phyloP scores from a whole-genome alignment of 2,888 invertebrate species.

The Acrobasis consociella region DNA sequence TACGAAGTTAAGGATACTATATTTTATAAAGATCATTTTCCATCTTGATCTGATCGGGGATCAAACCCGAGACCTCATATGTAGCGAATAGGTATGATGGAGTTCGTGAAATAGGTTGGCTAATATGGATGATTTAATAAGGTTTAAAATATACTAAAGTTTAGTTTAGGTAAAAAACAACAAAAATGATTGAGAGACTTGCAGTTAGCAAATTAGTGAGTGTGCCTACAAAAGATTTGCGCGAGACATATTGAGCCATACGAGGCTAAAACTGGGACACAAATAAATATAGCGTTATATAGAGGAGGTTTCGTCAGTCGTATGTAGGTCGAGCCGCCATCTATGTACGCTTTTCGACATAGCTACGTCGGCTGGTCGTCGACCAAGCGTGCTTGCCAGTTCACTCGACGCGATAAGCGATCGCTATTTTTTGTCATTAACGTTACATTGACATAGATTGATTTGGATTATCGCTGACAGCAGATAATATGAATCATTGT shows the following conservation, averaged over 20 bases:
- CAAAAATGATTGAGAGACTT: not conserved
- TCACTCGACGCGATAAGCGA: constrained; percentile 48
- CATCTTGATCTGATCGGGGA: too few species aligned
- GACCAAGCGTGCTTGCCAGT: constrained; percentile 32
- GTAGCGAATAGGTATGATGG: too few species aligned
- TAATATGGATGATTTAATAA: too few species aligned
- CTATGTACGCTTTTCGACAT: constrained; percentile 64
- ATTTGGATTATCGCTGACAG: constrained; percentile 35
- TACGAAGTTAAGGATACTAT: too few species aligned
- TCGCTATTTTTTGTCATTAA: constrained; percentile 55
- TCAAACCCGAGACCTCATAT: too few species aligned
- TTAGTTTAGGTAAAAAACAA: not conserved
- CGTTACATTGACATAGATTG: constrained; percentile 59
- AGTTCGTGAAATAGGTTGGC: too few species aligned
- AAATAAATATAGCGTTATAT: constrained; percentile 45
- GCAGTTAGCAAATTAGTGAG: constrained; percentile 23
- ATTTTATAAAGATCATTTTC: too few species aligned
- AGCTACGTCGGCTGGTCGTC: constrained; percentile 44
- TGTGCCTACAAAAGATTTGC: constrained; percentile 16
- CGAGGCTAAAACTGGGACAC: constrained; percentile 42
- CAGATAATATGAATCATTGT: not conserved
- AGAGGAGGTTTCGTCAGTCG: constrained; percentile 57
- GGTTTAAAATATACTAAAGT: too few species aligned
- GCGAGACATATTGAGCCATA: constrained; percentile 40
- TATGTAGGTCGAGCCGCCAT: constrained; percentile 60